phyloP scores from a whole-genome alignment of 2,113 vertebrate species.

The Halichoerus grypus region DNA sequence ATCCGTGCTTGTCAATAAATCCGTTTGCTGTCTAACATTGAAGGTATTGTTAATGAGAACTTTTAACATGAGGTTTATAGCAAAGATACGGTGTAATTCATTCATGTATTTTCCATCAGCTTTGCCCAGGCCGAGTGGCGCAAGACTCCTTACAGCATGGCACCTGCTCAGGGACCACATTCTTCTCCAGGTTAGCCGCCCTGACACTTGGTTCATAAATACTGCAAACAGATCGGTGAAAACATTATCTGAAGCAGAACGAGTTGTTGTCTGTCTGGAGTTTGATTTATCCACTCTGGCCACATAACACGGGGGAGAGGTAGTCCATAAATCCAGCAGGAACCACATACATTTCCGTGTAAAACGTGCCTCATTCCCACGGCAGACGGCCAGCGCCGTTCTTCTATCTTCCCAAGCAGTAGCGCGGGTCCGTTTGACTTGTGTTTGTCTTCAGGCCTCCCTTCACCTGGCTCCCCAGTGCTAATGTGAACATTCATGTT shows the following conservation, averaged over 20 bases:
- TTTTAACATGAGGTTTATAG: background rate
- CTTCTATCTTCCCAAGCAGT: background rate
- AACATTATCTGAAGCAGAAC: slow-evolving; percentile 65
- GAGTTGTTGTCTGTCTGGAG: slow-evolving; percentile 53
- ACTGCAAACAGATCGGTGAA: background rate
- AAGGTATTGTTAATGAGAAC: background rate
- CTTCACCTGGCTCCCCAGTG: background rate
- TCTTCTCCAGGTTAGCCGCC: background rate
- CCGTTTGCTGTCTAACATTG: background rate
- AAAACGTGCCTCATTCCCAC: slow-evolving; percentile 52
- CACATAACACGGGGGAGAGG: slow-evolving; percentile 59
- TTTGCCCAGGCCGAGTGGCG: background rate
- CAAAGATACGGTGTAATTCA: background rate
- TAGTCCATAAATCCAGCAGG: slow-evolving; percentile 76
- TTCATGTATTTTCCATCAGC: background rate
- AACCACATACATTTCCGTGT: slow-evolving; percentile 46
- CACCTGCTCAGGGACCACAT: background rate
- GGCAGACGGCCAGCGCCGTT: rapidly evolving
- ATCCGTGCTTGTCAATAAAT: background rate
- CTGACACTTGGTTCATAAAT: slow-evolving; percentile 60
- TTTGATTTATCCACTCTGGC: slow-evolving; percentile 81
- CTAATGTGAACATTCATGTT: background rate
- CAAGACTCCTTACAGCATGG: background rate
- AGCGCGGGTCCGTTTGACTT: background rate
- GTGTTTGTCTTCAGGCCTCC: background rate